A percentile compares a stretch with the other conserved stretches of the same genome.
These are phyloP conservation scores for Myotis myotis DNA, from an alignment of 2,797 vertebrate species.

Conservation along the genomic window DNA sequence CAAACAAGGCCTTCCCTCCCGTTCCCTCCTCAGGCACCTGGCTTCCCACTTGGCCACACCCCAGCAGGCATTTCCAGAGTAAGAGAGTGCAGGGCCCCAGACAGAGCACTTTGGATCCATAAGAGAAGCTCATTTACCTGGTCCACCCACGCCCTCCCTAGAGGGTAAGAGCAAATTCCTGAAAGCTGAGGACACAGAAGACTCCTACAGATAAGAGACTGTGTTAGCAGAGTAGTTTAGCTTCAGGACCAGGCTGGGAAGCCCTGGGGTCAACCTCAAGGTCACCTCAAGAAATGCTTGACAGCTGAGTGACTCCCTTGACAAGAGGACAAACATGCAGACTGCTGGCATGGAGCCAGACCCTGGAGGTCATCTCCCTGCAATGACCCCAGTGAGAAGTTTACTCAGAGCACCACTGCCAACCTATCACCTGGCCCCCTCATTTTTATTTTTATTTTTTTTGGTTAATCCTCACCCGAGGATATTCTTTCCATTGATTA, in stretches of 20 bases:
- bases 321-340: not conserved
- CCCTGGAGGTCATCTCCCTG: not conserved
- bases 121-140: not conserved
- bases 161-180: constrained; percentile 26
- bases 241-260: not conserved
- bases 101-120: not conserved
- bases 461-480: no score
- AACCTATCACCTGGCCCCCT: not conserved
- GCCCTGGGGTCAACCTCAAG: not conserved
- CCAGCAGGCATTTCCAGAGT: constrained; percentile 33
- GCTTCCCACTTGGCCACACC: constrained; percentile 32
- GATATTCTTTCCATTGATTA: no score
- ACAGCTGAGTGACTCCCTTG: not conserved
- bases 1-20: not conserved
- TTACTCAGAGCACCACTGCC: not conserved
- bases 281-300: not conserved
- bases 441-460: no score
- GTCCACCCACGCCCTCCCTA: not conserved
- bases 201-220: not conserved
- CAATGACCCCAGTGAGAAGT: not conserved
- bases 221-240: not conserved
- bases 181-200: constrained; percentile 10
- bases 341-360: not conserved
- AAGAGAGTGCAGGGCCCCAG: not conserved
- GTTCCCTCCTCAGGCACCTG: not conserved